These are phyloP conservation scores for Mormyrus proboscirostris DNA, from an alignment of 2,797 vertebrate species.

Conservation along the genomic window DNA sequence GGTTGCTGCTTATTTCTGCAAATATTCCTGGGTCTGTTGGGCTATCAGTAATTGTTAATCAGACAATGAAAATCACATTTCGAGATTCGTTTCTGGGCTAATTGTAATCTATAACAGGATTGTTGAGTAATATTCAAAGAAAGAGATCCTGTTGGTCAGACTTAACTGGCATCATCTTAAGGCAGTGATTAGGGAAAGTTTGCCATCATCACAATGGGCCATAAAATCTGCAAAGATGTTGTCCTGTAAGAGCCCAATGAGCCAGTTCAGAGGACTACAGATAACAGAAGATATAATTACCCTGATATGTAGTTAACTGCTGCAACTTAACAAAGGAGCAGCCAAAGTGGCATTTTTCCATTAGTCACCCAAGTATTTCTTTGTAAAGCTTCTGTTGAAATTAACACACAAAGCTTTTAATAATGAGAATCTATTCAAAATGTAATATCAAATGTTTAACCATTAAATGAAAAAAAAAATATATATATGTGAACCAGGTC, in stretches of 20 bases:
- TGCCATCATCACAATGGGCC: not conserved
- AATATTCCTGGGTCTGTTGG: not conserved
- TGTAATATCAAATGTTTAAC: not conserved
- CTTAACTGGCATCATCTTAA: not conserved
- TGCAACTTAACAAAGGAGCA: not conserved
- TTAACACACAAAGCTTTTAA: not conserved
- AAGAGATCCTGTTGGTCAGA: not conserved
- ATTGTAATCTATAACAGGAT: not conserved
- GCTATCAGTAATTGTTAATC: not conserved
- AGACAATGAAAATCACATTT: not conserved
- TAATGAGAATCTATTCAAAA: not conserved
- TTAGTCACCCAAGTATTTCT: not conserved
- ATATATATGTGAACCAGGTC: not conserved
- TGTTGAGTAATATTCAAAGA: not conserved
- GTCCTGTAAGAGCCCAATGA: not conserved
- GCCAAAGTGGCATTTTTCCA: not conserved
- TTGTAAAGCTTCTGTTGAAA: not conserved
- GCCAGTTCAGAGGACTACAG: not conserved
- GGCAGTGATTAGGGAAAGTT: not conserved
- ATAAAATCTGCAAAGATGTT: not conserved
- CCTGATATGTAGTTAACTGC: not conserved
- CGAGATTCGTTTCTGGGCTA: not conserved
- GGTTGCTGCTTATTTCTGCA: not conserved
- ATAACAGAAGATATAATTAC: slow-evolving; percentile 2
- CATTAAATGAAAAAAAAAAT: not conserved